Evolutionary conservation across 1,140 invertebrate species (phyloP).

Genomic region (Drosophila seguyi): DNA sequence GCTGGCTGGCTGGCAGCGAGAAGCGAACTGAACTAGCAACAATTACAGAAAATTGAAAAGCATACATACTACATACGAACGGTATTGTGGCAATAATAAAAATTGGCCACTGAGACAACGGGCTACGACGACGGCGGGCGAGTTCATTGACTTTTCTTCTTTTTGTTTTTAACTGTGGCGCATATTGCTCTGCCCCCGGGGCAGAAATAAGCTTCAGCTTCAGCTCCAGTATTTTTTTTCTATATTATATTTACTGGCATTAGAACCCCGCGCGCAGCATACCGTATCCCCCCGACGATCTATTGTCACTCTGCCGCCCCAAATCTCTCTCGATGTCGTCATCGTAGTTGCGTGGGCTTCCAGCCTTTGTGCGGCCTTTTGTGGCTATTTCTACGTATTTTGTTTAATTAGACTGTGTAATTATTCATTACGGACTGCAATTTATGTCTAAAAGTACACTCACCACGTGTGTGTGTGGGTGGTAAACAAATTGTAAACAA

Average conservation of each 20-base stretch:
- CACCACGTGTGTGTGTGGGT: slow-evolving; percentile 20
- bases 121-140: slow-evolving; percentile 3
- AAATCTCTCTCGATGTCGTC: slow-evolving; percentile 54
- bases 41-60: slow-evolving; percentile 79
- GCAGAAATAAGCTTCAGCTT: slow-evolving; percentile 20
- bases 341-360: slow-evolving; percentile 56
- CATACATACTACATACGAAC: slow-evolving; percentile 55
- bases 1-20: slow-evolving; percentile 3
- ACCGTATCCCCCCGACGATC: slow-evolving; percentile 23
- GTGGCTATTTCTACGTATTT: slow-evolving; percentile 45
- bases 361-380: slow-evolving; percentile 64
- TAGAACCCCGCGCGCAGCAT: slow-evolving; percentile 15
- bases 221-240: background rate
- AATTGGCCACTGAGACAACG: slow-evolving; percentile 68
- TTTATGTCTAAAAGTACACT: slow-evolving; percentile 21
- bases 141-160: slow-evolving; percentile 62
- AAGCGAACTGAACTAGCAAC: slow-evolving; percentile 48
- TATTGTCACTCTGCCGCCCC: slow-evolving; percentile 30
- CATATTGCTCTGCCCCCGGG: slow-evolving; percentile 36
- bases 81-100: slow-evolving; percentile 67
- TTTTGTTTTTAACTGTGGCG: slow-evolving; percentile 55
- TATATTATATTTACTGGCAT: slow-evolving; percentile 27
- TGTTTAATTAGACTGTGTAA: slow-evolving; percentile 65
- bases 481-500: slow-evolving; percentile 38
- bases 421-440: slow-evolving; percentile 62